These are phyloP conservation scores for Falco rusticolus DNA, from an alignment of 2,797 vertebrate species.

Conservation along the genomic window DNA sequence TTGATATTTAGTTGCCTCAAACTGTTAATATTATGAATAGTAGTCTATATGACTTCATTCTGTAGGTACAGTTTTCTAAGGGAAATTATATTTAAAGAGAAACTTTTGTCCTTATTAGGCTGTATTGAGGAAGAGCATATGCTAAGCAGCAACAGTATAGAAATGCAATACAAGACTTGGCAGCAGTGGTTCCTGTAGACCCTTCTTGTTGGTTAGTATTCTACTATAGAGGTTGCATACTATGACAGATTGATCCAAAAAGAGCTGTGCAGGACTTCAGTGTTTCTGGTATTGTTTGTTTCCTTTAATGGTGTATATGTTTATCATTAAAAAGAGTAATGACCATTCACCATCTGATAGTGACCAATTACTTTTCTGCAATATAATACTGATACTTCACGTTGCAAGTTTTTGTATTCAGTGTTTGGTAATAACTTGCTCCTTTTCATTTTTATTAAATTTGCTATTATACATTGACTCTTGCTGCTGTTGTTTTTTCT, in stretches of 20 bases:
- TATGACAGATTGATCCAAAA: constrained; percentile 70
- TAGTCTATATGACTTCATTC: not conserved
- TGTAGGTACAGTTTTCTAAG: not conserved
- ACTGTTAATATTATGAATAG: not conserved
- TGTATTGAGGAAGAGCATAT: constrained; percentile 77
- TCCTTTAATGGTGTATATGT: not conserved
- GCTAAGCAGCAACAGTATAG: constrained; percentile 66
- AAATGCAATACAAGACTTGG: constrained; percentile 76
- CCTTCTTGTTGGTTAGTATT: constrained; percentile 80
- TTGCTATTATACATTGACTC: not conserved
- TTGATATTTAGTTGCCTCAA: not conserved
- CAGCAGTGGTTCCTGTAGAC: constrained; percentile 76
- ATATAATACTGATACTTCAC: not conserved
- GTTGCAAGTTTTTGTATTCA: not conserved
- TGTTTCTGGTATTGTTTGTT: constrained; percentile 75
- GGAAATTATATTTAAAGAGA: not conserved
- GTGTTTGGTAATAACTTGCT: not conserved
- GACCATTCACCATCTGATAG: not conserved
- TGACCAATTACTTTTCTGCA: not conserved
- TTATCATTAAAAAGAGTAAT: not conserved
- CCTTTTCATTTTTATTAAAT: not conserved
- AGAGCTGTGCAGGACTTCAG: constrained; percentile 81
- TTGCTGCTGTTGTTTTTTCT: not conserved
- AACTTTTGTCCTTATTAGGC: constrained; percentile 61
- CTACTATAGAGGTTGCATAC: constrained; percentile 79